Conservation (phyloP, 1,140 invertebrate genomes). For the Bombus terrestris region DNA sequence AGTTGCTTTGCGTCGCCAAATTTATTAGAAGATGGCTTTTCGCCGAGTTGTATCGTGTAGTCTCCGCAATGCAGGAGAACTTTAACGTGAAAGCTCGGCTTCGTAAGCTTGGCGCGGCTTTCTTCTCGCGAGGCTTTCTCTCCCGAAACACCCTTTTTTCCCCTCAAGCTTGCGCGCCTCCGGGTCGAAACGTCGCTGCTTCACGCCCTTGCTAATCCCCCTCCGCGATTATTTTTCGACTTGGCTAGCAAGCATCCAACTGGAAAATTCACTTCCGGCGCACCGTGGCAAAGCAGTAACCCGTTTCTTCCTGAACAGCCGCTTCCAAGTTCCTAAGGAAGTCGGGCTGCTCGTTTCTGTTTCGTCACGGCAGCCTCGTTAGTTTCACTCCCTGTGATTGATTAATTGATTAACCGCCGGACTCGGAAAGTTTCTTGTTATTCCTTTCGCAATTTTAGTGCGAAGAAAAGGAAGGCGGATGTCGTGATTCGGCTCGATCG, state of each 20-base stretch:
- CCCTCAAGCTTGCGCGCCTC: neutral
- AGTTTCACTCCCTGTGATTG: neutral
- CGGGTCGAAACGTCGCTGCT: conserved; percentile 13
- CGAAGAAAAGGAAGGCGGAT: neutral
- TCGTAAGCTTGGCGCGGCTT: neutral
- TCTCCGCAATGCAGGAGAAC: conserved; percentile 32
- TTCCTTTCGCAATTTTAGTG: neutral
- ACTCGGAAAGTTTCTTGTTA: neutral
- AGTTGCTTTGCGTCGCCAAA: conserved; percentile 48
- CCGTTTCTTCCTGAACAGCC: neutral
- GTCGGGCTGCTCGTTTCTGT: neutral
- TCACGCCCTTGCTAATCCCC: neutral
- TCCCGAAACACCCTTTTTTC: neutral
- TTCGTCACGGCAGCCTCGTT: neutral
- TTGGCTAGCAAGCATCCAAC: neutral
- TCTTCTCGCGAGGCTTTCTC: neutral
- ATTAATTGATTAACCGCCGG: neutral
- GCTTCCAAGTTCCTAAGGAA: neutral
- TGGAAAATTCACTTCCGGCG: conserved; percentile 41
- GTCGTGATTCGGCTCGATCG: neutral
- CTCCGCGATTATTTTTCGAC: conserved; percentile 35
- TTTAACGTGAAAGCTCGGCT: neutral
- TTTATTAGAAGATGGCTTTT: conserved; percentile 65
- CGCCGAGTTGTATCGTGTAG: conserved; percentile 10
- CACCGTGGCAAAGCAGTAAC: too few relatives aligned